Evolutionary conservation across 2,888 invertebrate species (phyloP).

Genomic region (Tetragonula carbonaria): DNA sequence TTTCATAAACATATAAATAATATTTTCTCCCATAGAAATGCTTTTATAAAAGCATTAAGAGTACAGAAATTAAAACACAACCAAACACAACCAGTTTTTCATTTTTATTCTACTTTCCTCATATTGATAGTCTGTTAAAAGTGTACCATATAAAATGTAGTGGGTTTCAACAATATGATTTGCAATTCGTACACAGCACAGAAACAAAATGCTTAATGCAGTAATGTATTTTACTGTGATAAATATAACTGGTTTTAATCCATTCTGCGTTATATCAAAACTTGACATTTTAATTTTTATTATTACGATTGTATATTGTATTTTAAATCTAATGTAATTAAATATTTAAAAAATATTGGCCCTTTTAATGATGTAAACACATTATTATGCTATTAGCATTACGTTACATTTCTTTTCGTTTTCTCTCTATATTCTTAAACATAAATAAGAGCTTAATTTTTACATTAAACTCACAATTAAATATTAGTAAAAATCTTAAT

Average conservation of each 20-base stretch:
- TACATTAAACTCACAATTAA: slow-evolving; percentile 22
- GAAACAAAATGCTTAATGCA: slow-evolving; percentile 32
- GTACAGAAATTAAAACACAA: slow-evolving; percentile 33
- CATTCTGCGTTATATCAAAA: slow-evolving; percentile 26
- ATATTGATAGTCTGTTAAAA: slow-evolving; percentile 31
- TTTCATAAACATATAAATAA: slow-evolving; percentile 16
- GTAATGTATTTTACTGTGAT: slow-evolving; percentile 33
- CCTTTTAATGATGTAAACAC: slow-evolving; percentile 49
- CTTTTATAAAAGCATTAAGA: slow-evolving; percentile 19
- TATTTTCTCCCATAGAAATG: slow-evolving; percentile 22
- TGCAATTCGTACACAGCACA: slow-evolving; percentile 32
- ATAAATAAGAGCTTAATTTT: slow-evolving; percentile 25
- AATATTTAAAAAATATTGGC: slow-evolving; percentile 59
- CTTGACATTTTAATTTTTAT: slow-evolving; percentile 36
- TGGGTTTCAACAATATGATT: slow-evolving; percentile 15
- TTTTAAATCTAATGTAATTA: slow-evolving; percentile 48
- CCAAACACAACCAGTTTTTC: slow-evolving; percentile 24
- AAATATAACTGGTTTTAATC: slow-evolving; percentile 22
- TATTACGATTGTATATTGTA: slow-evolving; percentile 31
- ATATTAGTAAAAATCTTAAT: slow-evolving; percentile 30
- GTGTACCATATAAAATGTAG: slow-evolving; percentile 47
- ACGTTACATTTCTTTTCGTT: slow-evolving; percentile 27
- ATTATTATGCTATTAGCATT: slow-evolving; percentile 40
- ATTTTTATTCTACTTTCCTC: not conserved
- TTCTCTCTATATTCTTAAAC: slow-evolving; percentile 13